Percentiles rank a stretch among this genome's conserved stretches.
Evolutionary conservation across 2,113 vertebrate genomes (phyloP).

Genomic region (Gavialis gangeticus): DNA sequence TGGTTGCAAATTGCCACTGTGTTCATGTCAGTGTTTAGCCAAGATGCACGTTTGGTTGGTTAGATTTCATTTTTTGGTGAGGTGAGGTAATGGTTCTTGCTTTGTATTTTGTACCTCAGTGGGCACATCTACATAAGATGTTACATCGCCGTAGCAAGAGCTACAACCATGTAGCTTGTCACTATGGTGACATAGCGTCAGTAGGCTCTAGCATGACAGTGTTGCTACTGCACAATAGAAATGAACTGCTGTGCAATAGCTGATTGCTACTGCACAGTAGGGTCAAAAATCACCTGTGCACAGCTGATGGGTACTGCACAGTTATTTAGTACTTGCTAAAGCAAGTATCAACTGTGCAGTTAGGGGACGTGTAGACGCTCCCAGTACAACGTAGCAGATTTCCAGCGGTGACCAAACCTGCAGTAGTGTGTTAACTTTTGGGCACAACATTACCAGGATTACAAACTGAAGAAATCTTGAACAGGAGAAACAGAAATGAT

Average conservation of each 20-base stretch:
- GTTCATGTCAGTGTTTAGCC: background rate
- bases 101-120: background rate
- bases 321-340: no score
- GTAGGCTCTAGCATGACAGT: no score
- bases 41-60: background rate
- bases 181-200: no score
- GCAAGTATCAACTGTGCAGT: no score
- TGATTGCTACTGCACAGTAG: no score
- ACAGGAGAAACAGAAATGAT: conserved; percentile 44
- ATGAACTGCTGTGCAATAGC: no score
- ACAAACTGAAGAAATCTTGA: background rate
- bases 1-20: background rate
- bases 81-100: background rate
- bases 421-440: background rate
- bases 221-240: no score
- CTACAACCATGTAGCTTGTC: no score
- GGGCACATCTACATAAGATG: background rate
- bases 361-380: no score
- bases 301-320: no score
- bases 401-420: conserved; percentile 4
- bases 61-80: background rate
- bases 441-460: background rate
- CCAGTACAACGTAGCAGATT: background rate
- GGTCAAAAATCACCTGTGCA: no score
- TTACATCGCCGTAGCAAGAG: no score